phyloP scores from a whole-genome alignment of 2,888 invertebrate species.

The Willowsia nigromaculata region DNA sequence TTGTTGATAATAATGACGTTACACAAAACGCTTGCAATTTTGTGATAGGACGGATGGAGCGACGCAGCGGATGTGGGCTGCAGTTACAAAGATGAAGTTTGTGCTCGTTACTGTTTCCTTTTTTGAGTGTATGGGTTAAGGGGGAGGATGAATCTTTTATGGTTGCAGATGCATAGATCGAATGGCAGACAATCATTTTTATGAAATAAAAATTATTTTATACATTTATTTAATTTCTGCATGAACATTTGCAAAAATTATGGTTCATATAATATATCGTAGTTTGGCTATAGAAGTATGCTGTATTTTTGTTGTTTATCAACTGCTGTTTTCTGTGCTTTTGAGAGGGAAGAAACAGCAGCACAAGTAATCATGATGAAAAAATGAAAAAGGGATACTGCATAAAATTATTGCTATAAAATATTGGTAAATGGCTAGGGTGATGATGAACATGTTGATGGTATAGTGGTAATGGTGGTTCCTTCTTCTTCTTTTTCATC shows the following conservation, averaged over 20 bases:
- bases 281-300: background rate
- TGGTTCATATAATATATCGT: too few species aligned
- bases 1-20: background rate
- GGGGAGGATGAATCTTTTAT: background rate
- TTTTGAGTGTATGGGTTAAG: background rate
- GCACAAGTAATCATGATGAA: constrained; percentile 11
- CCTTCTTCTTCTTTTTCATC: constrained; percentile 62
- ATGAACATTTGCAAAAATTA: constrained; percentile 58
- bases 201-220: constrained; percentile 33
- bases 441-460: constrained; percentile 18
- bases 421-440: background rate
- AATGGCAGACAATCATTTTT: constrained; percentile 12
- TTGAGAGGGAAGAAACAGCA: constrained; percentile 50
- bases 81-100: constrained; percentile 1
- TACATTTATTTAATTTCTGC: constrained; percentile 38
- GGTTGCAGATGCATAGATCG: background rate
- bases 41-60: background rate
- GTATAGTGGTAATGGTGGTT: background rate
- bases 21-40: background rate
- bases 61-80: background rate
- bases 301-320: background rate
- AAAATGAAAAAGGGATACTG: constrained; percentile 5
- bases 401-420: background rate
- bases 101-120: constrained; percentile 26
- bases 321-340: constrained; percentile 15